A percentile compares a stretch with the other conserved stretches of the same genome.
Evolutionary conservation across 1,140 invertebrate species (phyloP).

Genomic region (Aphelenchoides fujianensis): DNA sequence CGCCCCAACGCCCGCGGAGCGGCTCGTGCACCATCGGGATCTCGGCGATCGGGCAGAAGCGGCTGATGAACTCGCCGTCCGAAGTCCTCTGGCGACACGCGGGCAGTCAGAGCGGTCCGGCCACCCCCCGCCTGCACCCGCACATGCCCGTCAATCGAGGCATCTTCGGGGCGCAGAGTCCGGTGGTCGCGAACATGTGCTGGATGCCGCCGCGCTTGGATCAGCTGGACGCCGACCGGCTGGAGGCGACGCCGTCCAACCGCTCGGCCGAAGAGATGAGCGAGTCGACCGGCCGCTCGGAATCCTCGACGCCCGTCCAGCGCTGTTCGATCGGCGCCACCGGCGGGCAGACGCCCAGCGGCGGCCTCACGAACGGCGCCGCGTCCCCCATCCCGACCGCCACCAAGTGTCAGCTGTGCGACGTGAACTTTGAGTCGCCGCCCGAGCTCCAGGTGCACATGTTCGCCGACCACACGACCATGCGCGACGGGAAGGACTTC

Average conservation of each 20-base stretch:
- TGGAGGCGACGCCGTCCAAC: constrained; percentile 21
- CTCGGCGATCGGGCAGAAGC: neutral
- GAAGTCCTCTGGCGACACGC: neutral
- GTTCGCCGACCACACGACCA: constrained; percentile 42
- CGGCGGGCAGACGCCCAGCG: constrained; percentile 6
- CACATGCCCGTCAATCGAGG: neutral
- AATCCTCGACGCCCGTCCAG: constrained; percentile 45
- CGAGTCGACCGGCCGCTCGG: constrained; percentile 44
- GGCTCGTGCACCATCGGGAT: constrained; percentile 2
- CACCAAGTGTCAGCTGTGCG: constrained; percentile 36
- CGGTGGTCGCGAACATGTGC: constrained; percentile 38
- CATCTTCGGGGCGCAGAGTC: neutral
- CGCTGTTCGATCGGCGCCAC: constrained; percentile 13
- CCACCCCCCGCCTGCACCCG: neutral
- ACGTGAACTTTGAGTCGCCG: constrained; percentile 34
- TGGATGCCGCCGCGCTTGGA: constrained; percentile 41
- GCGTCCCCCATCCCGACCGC: constrained; percentile 30
- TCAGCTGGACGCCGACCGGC: constrained; percentile 20
- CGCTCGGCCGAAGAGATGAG: constrained; percentile 44
- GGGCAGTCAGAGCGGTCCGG: neutral
- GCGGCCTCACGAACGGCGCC: constrained; percentile 11
- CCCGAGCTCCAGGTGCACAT: constrained; percentile 42
- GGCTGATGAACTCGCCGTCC: neutral
- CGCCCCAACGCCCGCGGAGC: neutral
- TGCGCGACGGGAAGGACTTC: constrained; percentile 47